A percentile compares a stretch with the other conserved stretches of the same genome.
Conservation (phyloP, 2,888 invertebrate genomes). For the Meiosimyza decipiens region DNA sequence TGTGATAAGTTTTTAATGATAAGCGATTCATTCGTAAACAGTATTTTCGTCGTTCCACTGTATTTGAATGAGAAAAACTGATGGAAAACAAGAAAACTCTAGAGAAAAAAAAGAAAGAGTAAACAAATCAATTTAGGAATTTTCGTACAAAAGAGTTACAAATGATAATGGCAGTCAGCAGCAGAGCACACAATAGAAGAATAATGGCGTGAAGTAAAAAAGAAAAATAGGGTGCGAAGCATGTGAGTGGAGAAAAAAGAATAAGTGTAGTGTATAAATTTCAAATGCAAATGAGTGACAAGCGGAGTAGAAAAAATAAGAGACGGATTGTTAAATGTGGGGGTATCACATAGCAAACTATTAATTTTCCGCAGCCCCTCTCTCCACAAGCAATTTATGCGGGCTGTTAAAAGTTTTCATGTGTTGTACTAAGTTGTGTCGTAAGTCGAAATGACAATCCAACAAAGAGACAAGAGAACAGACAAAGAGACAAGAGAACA, state of each 20-base stretch:
- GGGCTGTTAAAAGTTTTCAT: background rate
- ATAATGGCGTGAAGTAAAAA: background rate
- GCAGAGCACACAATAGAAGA: too few relatives aligned
- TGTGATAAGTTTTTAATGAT: too few relatives aligned
- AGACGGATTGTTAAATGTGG: background rate
- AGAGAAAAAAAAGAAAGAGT: too few relatives aligned
- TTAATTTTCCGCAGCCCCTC: constrained; percentile 9
- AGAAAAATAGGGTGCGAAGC: constrained; percentile 5
- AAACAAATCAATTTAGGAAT: too few relatives aligned
- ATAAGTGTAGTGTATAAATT: constrained; percentile 8
- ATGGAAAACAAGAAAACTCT: too few relatives aligned
- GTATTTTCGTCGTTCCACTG: too few relatives aligned
- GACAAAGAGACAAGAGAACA: too few relatives aligned
- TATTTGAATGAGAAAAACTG: too few relatives aligned
- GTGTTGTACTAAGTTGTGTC: background rate
- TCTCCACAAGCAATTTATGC: constrained; percentile 4
- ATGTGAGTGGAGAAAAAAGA: background rate
- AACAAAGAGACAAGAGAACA: background rate
- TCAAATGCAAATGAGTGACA: constrained; percentile 10
- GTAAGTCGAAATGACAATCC: background rate
- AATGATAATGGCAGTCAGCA: too few relatives aligned
- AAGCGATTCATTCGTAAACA: too few relatives aligned
- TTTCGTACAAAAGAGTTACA: too few relatives aligned
- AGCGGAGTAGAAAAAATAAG: constrained; percentile 30
- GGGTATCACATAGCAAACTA: constrained; percentile 29